Evolutionary conservation across 1,140 invertebrate species (phyloP), one percentile per base, ranked within the genome.

Genomic region (Heliconius hermathena): DNA sequence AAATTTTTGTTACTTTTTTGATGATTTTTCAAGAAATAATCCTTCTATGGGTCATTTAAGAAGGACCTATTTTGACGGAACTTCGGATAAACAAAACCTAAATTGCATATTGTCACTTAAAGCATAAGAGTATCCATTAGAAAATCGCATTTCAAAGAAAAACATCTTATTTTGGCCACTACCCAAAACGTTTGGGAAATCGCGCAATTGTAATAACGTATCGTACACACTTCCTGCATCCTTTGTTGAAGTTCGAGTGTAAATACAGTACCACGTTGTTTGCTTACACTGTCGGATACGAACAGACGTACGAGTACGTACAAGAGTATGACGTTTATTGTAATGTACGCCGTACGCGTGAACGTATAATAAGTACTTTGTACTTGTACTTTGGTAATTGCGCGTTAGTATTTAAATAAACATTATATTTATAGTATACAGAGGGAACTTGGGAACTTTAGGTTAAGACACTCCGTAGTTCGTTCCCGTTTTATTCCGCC

Each of bases 91-190:
- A 54, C 20, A 54, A 54, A 54, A n/a, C 49, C 6, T 13, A 52
- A 18, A 18, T 18, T 18, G 5, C 49, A 22, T 20, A 20, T 18
- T 57, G 8, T 26, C 57, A 26, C 57, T 66, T 66, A 26, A 13
- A 66, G 57, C 57, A 66, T 66, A 26, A 66, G 3, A 22, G 9
- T 13, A 16, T 66, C 57, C 57, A 66, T 66, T 73, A 78, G 80
- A 82, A 84, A 84, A 84, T 74, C 71, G 74, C 57, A 79, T 84
- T 84, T 77, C 74, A 78, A 84, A 76, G 83, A 72, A 84, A 84
- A 79, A 74, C 72, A 54, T 74, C 74, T 76, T 49, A 72, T 60
- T 49, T 81, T 81, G 80, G 80, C 80, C 16, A 74, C 36, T 13
- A 8, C 36, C 80, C 80, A 81, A 81, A 74, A 49, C 72, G 46